phyloP scores from a whole-genome alignment of 2,113 vertebrate species.

The Hippocampus comes region DNA sequence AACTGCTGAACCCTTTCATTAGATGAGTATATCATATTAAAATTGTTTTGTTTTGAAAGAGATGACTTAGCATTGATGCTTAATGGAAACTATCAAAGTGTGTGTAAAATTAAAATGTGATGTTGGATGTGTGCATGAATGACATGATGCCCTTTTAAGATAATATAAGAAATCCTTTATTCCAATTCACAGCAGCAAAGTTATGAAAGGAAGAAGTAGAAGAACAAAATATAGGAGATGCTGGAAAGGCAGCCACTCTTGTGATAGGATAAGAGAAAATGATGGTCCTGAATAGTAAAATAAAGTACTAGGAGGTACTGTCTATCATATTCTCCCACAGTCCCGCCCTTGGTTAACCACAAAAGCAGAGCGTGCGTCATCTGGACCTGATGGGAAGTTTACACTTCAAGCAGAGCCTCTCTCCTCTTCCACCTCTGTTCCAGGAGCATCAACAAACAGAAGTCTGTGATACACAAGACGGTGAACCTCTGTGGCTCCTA shows the following conservation, averaged over 20 bases:
- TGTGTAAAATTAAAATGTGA: conserved; percentile 2
- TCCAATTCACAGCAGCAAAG: too few species aligned
- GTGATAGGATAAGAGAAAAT: neutral
- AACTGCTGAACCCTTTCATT: neutral
- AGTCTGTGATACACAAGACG: conserved; percentile 19
- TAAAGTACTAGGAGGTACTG: conserved; percentile 13
- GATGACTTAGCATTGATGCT: conserved; percentile 1
- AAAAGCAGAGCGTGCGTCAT: conserved; percentile 67
- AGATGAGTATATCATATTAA: neutral
- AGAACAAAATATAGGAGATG: too few species aligned
- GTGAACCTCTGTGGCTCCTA: conserved; percentile 37
- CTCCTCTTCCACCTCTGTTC: conserved; percentile 51
- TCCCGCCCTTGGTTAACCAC: conserved; percentile 59
- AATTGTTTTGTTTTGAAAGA: neutral
- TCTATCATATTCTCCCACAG: conserved; percentile 44
- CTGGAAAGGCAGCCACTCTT: too few species aligned
- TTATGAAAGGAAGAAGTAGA: too few species aligned
- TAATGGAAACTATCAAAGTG: neutral
- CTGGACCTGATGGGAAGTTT: conserved; percentile 36
- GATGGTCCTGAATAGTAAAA: neutral
- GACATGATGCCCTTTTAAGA: neutral
- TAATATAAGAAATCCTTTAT: too few species aligned
- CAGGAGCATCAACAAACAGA: neutral
- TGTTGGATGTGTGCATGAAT: conserved; percentile 6
- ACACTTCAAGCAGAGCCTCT: conserved; percentile 38